These are phyloP conservation scores for Dermatophagoides farinae DNA, from an alignment of 1,140 invertebrate species.

Conservation along the genomic window DNA sequence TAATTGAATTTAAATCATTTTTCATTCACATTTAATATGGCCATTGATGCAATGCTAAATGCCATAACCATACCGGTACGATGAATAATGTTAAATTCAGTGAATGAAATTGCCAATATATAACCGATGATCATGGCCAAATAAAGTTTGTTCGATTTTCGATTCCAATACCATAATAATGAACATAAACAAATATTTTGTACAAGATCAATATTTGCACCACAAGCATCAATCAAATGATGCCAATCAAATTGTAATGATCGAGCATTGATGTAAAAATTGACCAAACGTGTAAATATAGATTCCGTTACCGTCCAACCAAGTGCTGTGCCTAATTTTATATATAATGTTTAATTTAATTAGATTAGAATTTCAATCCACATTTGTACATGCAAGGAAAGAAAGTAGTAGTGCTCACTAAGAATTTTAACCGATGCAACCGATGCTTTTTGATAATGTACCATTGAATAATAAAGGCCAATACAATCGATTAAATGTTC, in stretches of 20 bases:
- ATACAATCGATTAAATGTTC: constrained; percentile 10
- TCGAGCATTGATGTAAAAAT: constrained; percentile 14
- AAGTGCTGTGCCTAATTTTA: constrained; percentile 8
- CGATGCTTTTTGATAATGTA: constrained; percentile 13
- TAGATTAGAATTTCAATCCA: neutral
- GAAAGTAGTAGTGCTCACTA: neutral
- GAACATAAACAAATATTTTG: constrained; percentile 13
- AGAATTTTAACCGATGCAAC: constrained; percentile 15
- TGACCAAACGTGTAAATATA: constrained; percentile 12
- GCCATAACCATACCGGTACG: neutral
- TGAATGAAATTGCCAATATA: neutral
- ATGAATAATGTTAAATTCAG: neutral
- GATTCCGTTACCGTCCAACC: constrained; percentile 16
- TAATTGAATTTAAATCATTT: neutral
- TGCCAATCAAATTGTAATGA: constrained; percentile 15
- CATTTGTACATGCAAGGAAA: neutral
- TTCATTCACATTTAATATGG: neutral
- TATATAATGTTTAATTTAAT: neutral
- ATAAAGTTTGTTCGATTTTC: constrained; percentile 3
- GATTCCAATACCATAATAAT: constrained; percentile 6
- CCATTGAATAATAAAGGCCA: constrained; percentile 12
- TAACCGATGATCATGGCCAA: neutral
- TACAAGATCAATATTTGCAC: constrained; percentile 12
- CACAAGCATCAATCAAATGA: constrained; percentile 9
- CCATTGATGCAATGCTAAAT: neutral